Evolutionary conservation across 2,797 vertebrate genomes (phyloP), one percentile per base, ranked within the genome.

Genomic region (Yasuhikotakia modesta): DNA sequence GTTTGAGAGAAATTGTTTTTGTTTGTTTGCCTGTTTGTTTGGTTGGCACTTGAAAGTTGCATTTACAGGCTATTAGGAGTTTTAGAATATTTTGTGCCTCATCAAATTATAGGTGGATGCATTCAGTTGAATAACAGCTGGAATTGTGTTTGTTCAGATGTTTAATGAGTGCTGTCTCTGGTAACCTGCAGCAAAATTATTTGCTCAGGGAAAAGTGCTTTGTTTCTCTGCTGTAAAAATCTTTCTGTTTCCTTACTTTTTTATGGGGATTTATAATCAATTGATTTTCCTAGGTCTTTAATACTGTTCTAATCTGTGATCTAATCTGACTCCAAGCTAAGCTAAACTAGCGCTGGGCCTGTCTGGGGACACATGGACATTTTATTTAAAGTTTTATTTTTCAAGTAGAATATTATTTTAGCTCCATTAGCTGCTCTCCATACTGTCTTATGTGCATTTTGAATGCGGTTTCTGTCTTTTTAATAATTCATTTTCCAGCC

Each of bases 401-500:
- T 63, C 30, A 77, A 69, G n/a, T 19, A 2, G 65, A 50, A 46
- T 39, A 10, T 48, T 70, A 46, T 82, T 70, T n/a, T 12, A 46
- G 13, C 39, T 55, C 75, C 48, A 76, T 79, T 71, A 53, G 67
- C 22, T 8, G 4, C 14, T 81, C 39, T 21, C 21, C 32, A 14
- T 57, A 61, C 61, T 24, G 8, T 58, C 65, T 67, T 11, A 3
- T 0, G 21, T 73, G 76, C 27, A 24, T 69, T 79, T 68, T 74
- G 22, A 70, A 70, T 19, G 53, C 21, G 11, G 5, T 52, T 57
- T 67, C 16, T 22, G 19, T 22, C 53, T 78, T 64, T 67, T 80
- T 61, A 70, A 84, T 73, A 73, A 76, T 73, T 73, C 22, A 67
- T 73, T 73, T 64, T 39, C 45, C 32, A 45, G 45, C 74, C 58